These are phyloP conservation scores for Zelostemma sp. DNA, from an alignment of 1,140 invertebrate genomes.

Conservation along the genomic window DNA sequence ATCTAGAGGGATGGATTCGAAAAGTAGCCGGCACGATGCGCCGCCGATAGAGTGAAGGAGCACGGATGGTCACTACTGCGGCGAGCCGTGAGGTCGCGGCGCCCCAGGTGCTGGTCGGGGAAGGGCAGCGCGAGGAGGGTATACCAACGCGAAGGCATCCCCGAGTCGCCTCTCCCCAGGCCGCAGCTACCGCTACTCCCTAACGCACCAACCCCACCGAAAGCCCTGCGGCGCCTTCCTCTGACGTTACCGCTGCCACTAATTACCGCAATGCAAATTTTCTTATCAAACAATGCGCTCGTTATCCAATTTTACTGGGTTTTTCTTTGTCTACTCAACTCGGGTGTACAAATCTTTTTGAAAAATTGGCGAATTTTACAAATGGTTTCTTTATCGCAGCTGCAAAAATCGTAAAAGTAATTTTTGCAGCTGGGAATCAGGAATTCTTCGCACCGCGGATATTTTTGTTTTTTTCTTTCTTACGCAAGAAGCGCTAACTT, in stretches of 20 bases:
- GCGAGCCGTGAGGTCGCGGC: constrained; percentile 82
- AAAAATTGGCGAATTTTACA: no score
- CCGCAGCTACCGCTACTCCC: constrained; percentile 68
- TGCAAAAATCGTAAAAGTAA: no score
- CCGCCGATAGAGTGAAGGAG: constrained; percentile 66
- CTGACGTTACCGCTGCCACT: constrained; percentile 64
- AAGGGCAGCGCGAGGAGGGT: constrained; percentile 90
- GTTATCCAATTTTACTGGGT: no score
- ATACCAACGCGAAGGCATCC: constrained; percentile 85
- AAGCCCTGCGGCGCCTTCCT: constrained; percentile 65
- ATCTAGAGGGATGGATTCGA: constrained; percentile 75
- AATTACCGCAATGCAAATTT: constrained; percentile 59
- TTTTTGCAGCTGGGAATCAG: no score
- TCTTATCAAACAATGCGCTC: constrained; percentile 3
- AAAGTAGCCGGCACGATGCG: constrained; percentile 85
- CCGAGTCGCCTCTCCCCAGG: constrained; percentile 63
- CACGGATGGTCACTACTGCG: constrained; percentile 75
- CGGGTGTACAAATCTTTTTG: no score
- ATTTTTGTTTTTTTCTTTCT: no score
- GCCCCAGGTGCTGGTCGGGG: constrained; percentile 89
- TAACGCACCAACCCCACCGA: constrained; percentile 66
- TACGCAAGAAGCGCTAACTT: no score
- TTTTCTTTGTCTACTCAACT: no score
- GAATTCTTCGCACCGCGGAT: no score
- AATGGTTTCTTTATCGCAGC: no score